Conservation (phyloP, 2,888 invertebrate genomes). For the Nymphalis polychloros region DNA sequence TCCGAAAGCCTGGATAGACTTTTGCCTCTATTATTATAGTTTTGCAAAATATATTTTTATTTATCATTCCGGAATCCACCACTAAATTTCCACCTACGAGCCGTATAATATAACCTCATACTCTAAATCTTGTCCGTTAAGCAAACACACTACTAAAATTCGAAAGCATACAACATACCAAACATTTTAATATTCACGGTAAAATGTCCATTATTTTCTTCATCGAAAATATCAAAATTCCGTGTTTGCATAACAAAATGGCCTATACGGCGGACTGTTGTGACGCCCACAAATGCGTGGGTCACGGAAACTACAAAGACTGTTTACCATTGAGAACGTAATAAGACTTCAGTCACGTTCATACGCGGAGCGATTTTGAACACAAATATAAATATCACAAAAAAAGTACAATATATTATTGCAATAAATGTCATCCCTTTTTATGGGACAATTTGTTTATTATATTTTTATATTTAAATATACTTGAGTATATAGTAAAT, state of each 20-base stretch:
- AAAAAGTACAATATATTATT: not conserved
- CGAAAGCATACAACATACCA: conserved; percentile 59
- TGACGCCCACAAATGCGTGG: conserved; percentile 56
- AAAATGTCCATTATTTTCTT: conserved; percentile 19
- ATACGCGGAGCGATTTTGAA: conserved; percentile 27
- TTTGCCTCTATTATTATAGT: not conserved
- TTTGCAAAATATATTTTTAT: not conserved
- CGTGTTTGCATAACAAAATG: conserved; percentile 10
- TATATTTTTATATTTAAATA: no score
- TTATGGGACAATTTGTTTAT: no score
- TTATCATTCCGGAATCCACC: conserved; percentile 13
- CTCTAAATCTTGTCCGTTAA: conserved; percentile 40
- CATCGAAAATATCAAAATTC: conserved; percentile 20
- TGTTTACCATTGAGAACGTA: conserved; percentile 37
- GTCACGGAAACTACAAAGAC: conserved; percentile 46
- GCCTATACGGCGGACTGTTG: conserved; percentile 25
- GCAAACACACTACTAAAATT: conserved; percentile 56
- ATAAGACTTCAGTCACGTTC: conserved; percentile 17
- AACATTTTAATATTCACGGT: conserved; percentile 4
- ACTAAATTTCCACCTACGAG: conserved; percentile 38
- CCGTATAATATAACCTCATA: conserved; percentile 35
- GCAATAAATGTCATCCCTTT: not conserved
- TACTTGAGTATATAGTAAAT: no score
- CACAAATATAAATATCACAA: not conserved
- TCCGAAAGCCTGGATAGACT: no score